A percentile compares a stretch with the other conserved stretches of the same genome.
phyloP scores from a whole-genome alignment of 1,140 invertebrate genomes.

The Wiebesia pumilae region DNA sequence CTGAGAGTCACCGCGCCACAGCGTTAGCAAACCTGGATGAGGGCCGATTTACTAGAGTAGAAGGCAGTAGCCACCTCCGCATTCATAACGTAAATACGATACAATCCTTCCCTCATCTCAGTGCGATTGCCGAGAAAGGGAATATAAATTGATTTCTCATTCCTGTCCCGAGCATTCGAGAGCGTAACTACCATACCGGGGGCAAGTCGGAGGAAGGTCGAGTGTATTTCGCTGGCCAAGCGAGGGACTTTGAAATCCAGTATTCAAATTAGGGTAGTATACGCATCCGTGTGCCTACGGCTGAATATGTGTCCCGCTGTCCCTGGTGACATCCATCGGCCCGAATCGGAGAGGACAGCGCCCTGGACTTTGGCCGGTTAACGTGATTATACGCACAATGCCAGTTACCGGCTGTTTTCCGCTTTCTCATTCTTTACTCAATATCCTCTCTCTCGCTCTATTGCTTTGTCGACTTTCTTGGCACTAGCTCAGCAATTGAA shows the following conservation, averaged over 20 bases:
- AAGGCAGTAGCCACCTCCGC: not conserved
- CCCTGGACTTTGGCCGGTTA: constrained; percentile 65
- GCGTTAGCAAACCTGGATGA: no score
- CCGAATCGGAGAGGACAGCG: constrained; percentile 59
- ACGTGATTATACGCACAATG: constrained; percentile 71
- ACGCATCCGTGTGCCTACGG: not conserved
- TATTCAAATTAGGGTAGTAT: constrained; percentile 64
- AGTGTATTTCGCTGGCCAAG: not conserved
- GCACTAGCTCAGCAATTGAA: not conserved
- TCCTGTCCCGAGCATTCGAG: not conserved
- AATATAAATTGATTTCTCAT: constrained; percentile 53
- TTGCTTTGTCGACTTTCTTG: constrained; percentile 19
- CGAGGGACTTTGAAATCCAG: constrained; percentile 58
- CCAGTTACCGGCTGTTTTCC: constrained; percentile 57
- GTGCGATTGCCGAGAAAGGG: constrained; percentile 25
- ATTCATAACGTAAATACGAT: constrained; percentile 7
- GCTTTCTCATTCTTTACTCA: constrained; percentile 56
- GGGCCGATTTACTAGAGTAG: not conserved
- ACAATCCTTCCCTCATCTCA: not conserved
- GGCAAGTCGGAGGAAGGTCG: not conserved
- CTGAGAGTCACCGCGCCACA: no score
- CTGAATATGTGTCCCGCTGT: constrained; percentile 41
- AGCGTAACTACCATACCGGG: not conserved
- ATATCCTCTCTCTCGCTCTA: not conserved
- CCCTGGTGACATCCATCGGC: constrained; percentile 53